phyloP scores from a whole-genome alignment of 2,113 vertebrate species.

The Semnopithecus entellus region DNA sequence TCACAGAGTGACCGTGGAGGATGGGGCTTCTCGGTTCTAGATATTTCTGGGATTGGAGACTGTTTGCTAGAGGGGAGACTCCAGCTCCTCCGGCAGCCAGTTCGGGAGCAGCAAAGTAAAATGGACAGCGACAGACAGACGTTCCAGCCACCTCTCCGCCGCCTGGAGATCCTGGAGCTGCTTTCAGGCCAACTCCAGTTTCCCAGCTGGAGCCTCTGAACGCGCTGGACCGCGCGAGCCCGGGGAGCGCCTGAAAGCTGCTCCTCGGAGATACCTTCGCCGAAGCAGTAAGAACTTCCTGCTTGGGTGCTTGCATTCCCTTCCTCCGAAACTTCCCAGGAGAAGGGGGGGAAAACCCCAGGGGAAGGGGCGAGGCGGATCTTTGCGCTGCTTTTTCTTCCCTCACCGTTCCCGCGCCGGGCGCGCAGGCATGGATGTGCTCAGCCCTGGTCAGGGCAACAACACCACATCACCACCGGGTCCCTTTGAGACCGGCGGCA shows the following conservation, averaged over 20 bases:
- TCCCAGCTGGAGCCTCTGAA: slow-evolving; percentile 13
- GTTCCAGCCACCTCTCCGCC: slow-evolving; percentile 79
- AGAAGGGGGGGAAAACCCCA: slow-evolving; percentile 35
- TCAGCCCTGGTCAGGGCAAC: slow-evolving; percentile 64
- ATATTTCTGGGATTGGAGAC: slow-evolving; percentile 47
- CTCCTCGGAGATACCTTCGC: background rate
- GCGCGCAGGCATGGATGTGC: slow-evolving; percentile 62
- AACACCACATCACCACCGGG: slow-evolving; percentile 85
- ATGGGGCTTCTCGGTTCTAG: slow-evolving; percentile 40
- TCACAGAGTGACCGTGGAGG: background rate
- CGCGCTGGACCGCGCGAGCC: background rate
- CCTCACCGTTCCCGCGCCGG: background rate
- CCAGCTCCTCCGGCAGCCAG: slow-evolving; percentile 43
- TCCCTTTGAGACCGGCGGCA: slow-evolving; percentile 79
- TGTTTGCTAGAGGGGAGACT: background rate
- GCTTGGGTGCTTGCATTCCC: background rate
- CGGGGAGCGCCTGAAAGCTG: background rate
- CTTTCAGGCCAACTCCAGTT: slow-evolving; percentile 18
- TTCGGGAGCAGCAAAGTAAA: slow-evolving; percentile 63
- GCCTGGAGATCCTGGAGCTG: slow-evolving; percentile 59
- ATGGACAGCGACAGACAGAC: slow-evolving; percentile 73
- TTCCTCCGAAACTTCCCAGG: background rate
- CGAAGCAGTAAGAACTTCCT: slow-evolving; percentile 71
- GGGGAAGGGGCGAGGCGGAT: slow-evolving; percentile 36
- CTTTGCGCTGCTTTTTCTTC: background rate